Evolutionary conservation across 2,797 vertebrate genomes (phyloP).

Genomic region (Helostoma temminkii): DNA sequence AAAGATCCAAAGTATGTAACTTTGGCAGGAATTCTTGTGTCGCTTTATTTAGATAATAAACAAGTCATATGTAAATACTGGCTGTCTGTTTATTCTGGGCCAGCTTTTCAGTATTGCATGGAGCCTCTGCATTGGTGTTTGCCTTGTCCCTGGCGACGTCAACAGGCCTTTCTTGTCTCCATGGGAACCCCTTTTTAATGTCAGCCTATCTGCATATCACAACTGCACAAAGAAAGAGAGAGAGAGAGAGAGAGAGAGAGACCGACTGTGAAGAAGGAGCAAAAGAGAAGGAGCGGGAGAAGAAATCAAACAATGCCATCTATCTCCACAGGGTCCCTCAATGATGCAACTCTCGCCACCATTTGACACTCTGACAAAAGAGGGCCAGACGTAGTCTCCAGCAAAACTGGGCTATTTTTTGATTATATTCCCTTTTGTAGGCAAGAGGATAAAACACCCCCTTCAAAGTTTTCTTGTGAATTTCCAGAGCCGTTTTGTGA

Average conservation of each 20-base stretch:
- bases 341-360: constrained; percentile 76
- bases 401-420: constrained; percentile 72
- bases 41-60: constrained; percentile 69
- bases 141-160: constrained; percentile 79
- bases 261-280: constrained; percentile 63
- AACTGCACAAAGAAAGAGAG: constrained; percentile 77
- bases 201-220: constrained; percentile 88
- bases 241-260: constrained; percentile 53
- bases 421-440: constrained; percentile 67
- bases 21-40: constrained; percentile 35
- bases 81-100: constrained; percentile 73
- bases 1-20: constrained; percentile 59
- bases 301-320: constrained; percentile 80
- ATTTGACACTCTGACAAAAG: constrained; percentile 81
- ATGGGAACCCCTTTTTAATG: constrained; percentile 88
- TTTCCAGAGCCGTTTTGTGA: constrained; percentile 70
- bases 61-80: constrained; percentile 76
- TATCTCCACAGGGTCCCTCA: constrained; percentile 78
- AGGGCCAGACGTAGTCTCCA: constrained; percentile 71
- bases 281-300: constrained; percentile 60
- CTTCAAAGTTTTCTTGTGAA: constrained; percentile 70
- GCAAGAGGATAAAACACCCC: constrained; percentile 60
- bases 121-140: constrained; percentile 73
- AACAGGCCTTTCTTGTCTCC: constrained; percentile 81
- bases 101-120: constrained; percentile 67